phyloP scores from a whole-genome alignment of 1,140 invertebrate genomes.

The Rhyacophila brunnea region DNA sequence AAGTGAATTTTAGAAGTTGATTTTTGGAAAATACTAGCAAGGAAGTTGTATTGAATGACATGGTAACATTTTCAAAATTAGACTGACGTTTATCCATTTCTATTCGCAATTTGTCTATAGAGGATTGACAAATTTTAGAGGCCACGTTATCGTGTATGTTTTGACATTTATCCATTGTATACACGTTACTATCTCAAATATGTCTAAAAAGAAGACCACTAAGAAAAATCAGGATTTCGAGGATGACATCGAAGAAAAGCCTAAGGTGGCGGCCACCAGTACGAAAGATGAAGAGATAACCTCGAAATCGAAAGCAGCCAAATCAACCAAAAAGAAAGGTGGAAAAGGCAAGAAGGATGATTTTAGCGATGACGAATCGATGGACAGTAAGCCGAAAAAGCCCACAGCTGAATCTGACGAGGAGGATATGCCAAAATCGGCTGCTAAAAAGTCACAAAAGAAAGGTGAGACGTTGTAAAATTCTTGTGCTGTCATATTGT shows the following conservation, averaged over 20 bases:
- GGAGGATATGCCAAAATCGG: constrained; percentile 49
- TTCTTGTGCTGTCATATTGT: background rate
- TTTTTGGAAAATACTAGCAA: too few species aligned
- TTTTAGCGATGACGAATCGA: constrained; percentile 54
- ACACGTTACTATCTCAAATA: constrained; percentile 35
- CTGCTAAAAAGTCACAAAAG: constrained; percentile 52
- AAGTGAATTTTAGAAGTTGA: too few species aligned
- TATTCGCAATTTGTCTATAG: too few species aligned
- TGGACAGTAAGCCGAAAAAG: constrained; percentile 41
- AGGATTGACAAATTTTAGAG: background rate
- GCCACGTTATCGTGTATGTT: constrained; percentile 28
- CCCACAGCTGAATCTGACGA: constrained; percentile 44
- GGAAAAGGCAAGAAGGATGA: constrained; percentile 51
- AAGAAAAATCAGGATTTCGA: constrained; percentile 62
- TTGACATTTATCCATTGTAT: constrained; percentile 18
- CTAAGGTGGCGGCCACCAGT: constrained; percentile 34
- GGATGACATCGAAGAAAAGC: constrained; percentile 57
- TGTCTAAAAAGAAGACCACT: constrained; percentile 63
- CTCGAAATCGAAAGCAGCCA: constrained; percentile 50
- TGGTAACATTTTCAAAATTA: constrained; percentile 9
- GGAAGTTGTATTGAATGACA: too few species aligned
- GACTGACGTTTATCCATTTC: constrained; percentile 5
- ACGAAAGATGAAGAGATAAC: constrained; percentile 49
- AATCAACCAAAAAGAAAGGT: constrained; percentile 53
- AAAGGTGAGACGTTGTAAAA: constrained; percentile 45